These are phyloP conservation scores for Oncorhynchus kisutch DNA, from an alignment of 2,113 vertebrate genomes.

Conservation along the genomic window DNA sequence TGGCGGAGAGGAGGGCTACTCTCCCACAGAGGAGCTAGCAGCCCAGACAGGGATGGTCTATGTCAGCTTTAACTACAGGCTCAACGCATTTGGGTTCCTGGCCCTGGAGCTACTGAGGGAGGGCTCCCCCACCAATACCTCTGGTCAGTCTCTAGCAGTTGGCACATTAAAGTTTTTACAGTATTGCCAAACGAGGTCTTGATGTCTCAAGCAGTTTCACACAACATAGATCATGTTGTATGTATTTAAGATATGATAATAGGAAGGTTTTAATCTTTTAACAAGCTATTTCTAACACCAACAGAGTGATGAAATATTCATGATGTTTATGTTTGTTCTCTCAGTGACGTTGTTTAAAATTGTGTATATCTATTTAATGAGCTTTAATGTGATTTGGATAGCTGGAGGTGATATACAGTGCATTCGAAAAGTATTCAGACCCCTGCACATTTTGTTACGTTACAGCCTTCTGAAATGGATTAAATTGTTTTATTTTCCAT, in stretches of 20 bases:
- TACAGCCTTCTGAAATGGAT: no score
- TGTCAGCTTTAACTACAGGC: conserved; percentile 80
- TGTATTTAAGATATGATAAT: no score
- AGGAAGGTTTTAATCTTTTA: background rate
- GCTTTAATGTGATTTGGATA: conserved; percentile 26
- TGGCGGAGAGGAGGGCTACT: conserved; percentile 45
- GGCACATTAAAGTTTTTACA: no score
- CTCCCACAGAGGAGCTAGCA: conserved; percentile 68
- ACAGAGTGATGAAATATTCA: conserved; percentile 24
- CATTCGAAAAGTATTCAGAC: no score
- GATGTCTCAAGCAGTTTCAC: no score
- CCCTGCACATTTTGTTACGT: no score
- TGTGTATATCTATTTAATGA: conserved; percentile 38
- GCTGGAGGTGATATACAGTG: conserved; percentile 24
- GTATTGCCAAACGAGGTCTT: no score
- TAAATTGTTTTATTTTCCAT: no score
- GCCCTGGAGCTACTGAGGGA: conserved; percentile 71
- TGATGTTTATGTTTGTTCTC: conserved; percentile 29
- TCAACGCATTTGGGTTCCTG: conserved; percentile 78
- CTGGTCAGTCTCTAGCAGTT: conserved; percentile 62
- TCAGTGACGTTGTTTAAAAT: background rate
- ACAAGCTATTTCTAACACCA: background rate
- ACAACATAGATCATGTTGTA: background rate
- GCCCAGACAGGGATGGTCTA: conserved; percentile 58
- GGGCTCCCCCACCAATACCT: conserved; percentile 71